These are phyloP conservation scores for Lucilia cuprina DNA, from an alignment of 1,140 invertebrate species.

Conservation along the genomic window DNA sequence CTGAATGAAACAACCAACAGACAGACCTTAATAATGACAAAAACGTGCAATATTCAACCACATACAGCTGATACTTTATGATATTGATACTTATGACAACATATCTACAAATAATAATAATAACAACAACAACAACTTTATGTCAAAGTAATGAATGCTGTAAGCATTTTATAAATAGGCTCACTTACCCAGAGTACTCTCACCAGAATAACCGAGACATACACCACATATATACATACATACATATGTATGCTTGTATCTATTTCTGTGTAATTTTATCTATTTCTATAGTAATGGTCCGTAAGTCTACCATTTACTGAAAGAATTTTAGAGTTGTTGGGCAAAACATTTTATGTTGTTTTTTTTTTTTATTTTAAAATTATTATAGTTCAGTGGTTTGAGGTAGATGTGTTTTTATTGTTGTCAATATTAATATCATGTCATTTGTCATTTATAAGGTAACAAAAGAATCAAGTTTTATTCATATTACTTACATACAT, in stretches of 20 bases:
- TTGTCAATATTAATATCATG: constrained; percentile 18
- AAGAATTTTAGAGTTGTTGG: not conserved
- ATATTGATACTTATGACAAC: not conserved
- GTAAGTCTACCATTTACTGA: not conserved
- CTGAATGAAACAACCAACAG: not conserved
- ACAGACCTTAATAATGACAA: not conserved
- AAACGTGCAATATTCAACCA: not conserved
- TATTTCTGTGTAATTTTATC: not conserved
- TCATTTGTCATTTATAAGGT: constrained; percentile 11
- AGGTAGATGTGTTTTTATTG: not conserved
- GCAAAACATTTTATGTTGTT: not conserved
- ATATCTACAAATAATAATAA: not conserved
- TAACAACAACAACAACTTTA: not conserved
- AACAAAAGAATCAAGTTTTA: not conserved
- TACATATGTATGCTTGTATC: not conserved
- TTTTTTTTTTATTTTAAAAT: no score
- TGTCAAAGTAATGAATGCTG: not conserved
- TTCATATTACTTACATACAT: not conserved
- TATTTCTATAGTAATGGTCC: not conserved
- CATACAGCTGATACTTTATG: not conserved
- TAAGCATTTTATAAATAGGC: not conserved
- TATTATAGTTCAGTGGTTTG: not conserved
- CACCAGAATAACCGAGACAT: no score
- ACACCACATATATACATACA: not conserved
- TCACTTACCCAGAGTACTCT: not conserved